Evolutionary conservation across 2,888 invertebrate genomes (phyloP).

Genomic region (Tinea pellionella): DNA sequence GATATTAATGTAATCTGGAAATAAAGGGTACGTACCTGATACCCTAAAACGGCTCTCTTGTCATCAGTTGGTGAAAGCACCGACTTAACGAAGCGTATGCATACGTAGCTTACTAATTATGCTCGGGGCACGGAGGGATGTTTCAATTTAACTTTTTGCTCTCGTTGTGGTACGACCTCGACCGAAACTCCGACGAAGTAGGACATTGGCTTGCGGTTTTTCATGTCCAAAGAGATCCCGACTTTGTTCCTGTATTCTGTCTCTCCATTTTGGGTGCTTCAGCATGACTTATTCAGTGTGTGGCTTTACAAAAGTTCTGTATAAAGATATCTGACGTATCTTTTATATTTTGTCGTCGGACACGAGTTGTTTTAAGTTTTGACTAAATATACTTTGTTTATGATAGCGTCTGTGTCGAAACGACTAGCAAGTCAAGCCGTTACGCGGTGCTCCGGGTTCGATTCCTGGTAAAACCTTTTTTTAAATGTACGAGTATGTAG

Average conservation of each 20-base stretch:
- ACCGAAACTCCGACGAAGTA: conserved; percentile 15
- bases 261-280: conserved; percentile 6
- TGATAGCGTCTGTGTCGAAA: no score
- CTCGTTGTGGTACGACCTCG: conserved; percentile 17
- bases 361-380: no score
- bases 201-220: conserved; percentile 28
- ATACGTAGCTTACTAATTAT: conserved; percentile 15
- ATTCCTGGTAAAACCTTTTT: no score
- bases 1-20: not conserved
- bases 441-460: no score
- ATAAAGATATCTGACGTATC: not conserved
- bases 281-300: conserved; percentile 5
- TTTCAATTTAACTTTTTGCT: conserved; percentile 50
- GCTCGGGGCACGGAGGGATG: conserved; percentile 24
- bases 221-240: conserved; percentile 21
- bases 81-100: conserved; percentile 6
- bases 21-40: not conserved
- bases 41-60: not conserved
- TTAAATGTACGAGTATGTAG: no score
- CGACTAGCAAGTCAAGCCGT: no score
- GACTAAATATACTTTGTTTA: no score
- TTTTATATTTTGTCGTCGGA: not conserved
- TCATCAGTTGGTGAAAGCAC: not conserved
- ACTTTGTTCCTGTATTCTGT: conserved; percentile 19
- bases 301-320: conserved; percentile 1